Base-by-base conservation (phyloP, 2,113 vertebrate genomes). In the Anser brachyrhynchus region DNA sequence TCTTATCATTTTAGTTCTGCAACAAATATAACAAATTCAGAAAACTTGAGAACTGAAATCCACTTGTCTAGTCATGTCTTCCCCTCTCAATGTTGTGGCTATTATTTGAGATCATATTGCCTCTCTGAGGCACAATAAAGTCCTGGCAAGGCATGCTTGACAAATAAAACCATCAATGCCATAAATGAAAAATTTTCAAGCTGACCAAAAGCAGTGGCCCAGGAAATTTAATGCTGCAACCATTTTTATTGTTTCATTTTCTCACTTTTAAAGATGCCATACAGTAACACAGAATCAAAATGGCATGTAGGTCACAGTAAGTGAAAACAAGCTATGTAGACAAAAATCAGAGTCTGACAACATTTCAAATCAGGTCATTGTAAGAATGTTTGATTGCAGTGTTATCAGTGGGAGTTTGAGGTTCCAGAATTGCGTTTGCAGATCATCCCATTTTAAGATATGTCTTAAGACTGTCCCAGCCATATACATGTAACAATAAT, bases 161-260 rank as follows among this genome's bases (percentile, higher is more conserved):
- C 77, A 91, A 73, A 92, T 57, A 89, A 84, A 76, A 41, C 35
- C 67, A 80, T 67, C 71, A 71, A 6, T 57, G 39, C 51, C n/a
- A 44, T 73, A 92, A 90, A 92, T 89, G 65, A 87, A 64, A 90
- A 55, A 76, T 71, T 86, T 94, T 93, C 93, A 61, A 92, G 37
- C 49, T 86, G 52, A 79, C 46, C 59, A 89, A 61, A 94, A 87
- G 57, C 58, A 82, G 39, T 73, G 83, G 59, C 67, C 72, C 69
- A 89, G 43, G 66, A 93, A 96, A 95, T 94, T 52, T 87, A 84
- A 92, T n/a, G 29, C n/a, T 89, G 55, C 51, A 93, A 87, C 66
- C 64, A 77, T 59, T 89, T 90, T 87, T 81, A 76, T 23, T 79
- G 41, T 70, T 96, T 79, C 23, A 39, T 94, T 92, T 90, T 89